Evolutionary conservation across 2,113 vertebrate genomes (phyloP), one percentile per base, ranked within the genome.

Genomic region (Leucosticte australis): DNA sequence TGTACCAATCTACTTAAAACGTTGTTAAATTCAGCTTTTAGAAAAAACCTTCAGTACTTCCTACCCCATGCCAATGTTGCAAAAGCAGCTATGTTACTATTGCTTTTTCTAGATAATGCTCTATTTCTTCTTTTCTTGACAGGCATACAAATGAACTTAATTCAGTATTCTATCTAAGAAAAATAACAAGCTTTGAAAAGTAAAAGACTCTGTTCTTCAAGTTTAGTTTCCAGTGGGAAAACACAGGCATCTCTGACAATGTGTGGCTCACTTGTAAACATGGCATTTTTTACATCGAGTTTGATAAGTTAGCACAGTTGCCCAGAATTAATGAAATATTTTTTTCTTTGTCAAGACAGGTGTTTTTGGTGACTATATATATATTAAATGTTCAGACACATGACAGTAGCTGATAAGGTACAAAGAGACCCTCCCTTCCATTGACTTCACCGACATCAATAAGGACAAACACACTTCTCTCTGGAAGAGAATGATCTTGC

Each of bases 11-110:
- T 89, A 73, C 50, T 91, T 83, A 89, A 93, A 93, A 81, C 19
- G 57, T 37, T 76, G 60, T 64, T 71, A 89, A 94, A 94, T 84
- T 84, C 69, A 79, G 69, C 49, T 91, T 92, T 95, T 82, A 92
- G 65, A 87, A 92, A 41, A 92, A 91, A 15, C 28, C 26, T 81
- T 89, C 83, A 71, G 21, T 83, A 60, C 65, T 76, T 92, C 62
- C 57, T 33, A 89, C 67, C 39, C n/a, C 41, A 73, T 60, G 31
- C 15, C 62, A 82, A 21, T 68, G 84, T 89, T 84, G 57, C 49
- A 71, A 89, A 90, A 71, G 22, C 63, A 79, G 41, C 28, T 82
- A 44, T 31, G 23, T 60, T 91, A 13, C 49, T 64, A 13, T 70
- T 94, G 23, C 23, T 94, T 91, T 84, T 92, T 68, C 77, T 62